These are phyloP conservation scores for Carassius gibelio DNA, from an alignment of 2,113 vertebrate genomes.

Conservation along the genomic window DNA sequence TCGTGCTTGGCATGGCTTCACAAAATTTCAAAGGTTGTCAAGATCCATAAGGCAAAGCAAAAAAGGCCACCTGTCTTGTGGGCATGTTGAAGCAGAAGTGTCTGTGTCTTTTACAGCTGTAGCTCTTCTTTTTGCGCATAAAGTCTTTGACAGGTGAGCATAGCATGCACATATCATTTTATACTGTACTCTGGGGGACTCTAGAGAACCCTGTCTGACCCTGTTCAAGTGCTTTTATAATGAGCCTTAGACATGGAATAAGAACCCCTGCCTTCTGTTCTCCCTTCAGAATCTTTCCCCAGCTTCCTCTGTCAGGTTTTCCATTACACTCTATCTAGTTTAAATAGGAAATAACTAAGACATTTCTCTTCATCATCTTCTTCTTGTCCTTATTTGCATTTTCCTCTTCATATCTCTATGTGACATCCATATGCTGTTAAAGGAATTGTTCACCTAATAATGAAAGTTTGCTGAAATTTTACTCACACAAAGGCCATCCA, in stretches of 20 bases:
- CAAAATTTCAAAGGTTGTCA: conserved; percentile 13
- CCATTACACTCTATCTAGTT: neutral
- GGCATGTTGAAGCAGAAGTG: neutral
- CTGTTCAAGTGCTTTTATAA: conserved; percentile 22
- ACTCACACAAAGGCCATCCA: too few relatives aligned
- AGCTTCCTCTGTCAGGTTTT: neutral
- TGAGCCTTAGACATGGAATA: conserved; percentile 22
- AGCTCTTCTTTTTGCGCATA: neutral
- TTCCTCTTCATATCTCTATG: neutral
- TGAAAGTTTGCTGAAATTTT: too few relatives aligned
- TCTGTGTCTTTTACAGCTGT: neutral
- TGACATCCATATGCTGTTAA: too few relatives aligned
- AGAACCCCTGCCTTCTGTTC: neutral
- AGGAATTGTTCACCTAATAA: too few relatives aligned
- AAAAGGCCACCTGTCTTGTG: conserved; percentile 13
- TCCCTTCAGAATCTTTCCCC: neutral
- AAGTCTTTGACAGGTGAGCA: conserved; percentile 19
- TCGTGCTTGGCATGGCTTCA: neutral
- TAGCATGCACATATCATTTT: conserved; percentile 14
- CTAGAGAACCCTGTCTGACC: neutral
- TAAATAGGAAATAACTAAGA: neutral
- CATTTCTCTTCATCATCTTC: neutral
- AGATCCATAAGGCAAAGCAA: neutral
- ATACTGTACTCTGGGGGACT: neutral
- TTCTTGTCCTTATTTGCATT: neutral